Base-by-base conservation (phyloP, 2,113 vertebrate species). In the Poeciliopsis occidentalis region DNA sequence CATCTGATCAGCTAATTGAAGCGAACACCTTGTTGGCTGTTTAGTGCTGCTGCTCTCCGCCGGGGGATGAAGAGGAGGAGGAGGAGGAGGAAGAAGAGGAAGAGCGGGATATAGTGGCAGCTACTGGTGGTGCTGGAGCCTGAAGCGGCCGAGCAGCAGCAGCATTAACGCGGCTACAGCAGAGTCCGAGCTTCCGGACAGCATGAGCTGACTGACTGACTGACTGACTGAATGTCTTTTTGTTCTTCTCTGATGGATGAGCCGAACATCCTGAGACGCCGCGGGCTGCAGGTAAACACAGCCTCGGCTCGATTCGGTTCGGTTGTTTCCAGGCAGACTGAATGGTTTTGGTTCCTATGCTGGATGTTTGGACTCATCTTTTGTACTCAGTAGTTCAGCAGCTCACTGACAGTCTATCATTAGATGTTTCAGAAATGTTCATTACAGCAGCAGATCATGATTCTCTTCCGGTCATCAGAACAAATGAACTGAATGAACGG, bases 211-310 rank as follows among this genome's bases (percentile, higher is more conserved):
- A 88, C 78, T 41, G 84, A 71, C 47, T n/a, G n/a, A n/a, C n/a
- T n/a, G 70, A 81, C 60, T 57, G 44, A 54, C 30, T 54, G 12
- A 5, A 30, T 29, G 31, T 29, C 57, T 75, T 26, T 3, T 27
- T 76, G 24, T 47, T 76, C 64, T 77, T 63, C 54, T 76, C 74
- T 51, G 69, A 94, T 94, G 94, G 92, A 93, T 30, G 92, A 94
- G 81, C 94, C 93, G 63, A 94, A 94, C 34, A 93, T 94, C 84
- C 80, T 94, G 67, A 92, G 94, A 83, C 93, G 94, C 31, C 94
- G 94, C 30, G 94, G 94, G 71, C 87, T 94, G 3, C 94, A 93
- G 94, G 94, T 94, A 90, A 85, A 78, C 63, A 22, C 15, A 2
- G 1, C 2, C 26, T 60, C 19, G 37, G 44, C 29, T 27, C 44